phyloP scores from a whole-genome alignment of 2,113 vertebrate species.

The Eubucco bourcierii region DNA sequence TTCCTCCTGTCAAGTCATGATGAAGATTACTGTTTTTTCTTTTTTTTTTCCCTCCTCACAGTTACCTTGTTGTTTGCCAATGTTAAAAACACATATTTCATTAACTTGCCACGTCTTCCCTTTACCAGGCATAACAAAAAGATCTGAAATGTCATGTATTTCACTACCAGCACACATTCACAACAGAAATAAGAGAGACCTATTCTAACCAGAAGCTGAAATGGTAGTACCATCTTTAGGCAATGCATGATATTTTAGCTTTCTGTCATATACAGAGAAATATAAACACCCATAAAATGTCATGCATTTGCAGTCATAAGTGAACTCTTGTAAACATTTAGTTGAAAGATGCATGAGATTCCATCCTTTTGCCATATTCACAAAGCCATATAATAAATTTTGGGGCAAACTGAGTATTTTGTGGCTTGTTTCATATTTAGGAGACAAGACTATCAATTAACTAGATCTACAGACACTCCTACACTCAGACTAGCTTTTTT shows the following conservation, averaged over 20 bases:
- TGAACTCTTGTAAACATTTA: conserved; percentile 55
- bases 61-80: not conserved
- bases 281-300: conserved; percentile 78
- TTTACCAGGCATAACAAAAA: not conserved
- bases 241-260: conserved; percentile 78
- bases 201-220: conserved; percentile 29
- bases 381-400: not conserved
- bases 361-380: conserved; percentile 79
- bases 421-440: not conserved
- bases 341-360: conserved; percentile 82
- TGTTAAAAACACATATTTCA: conserved; percentile 11
- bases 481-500: not conserved
- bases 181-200: conserved; percentile 39
- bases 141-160: conserved; percentile 17
- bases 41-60: not conserved
- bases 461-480: not conserved
- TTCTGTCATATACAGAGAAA: conserved; percentile 68
- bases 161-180: not conserved
- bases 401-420: not conserved
- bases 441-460: not conserved
- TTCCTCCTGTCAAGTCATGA: not conserved
- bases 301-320: conserved; percentile 79
- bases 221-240: conserved; percentile 10
- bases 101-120: not conserved
- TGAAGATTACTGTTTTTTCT: not conserved